Base-by-base conservation (phyloP, 2,113 vertebrate species). In the Oceanodroma tethys region DNA sequence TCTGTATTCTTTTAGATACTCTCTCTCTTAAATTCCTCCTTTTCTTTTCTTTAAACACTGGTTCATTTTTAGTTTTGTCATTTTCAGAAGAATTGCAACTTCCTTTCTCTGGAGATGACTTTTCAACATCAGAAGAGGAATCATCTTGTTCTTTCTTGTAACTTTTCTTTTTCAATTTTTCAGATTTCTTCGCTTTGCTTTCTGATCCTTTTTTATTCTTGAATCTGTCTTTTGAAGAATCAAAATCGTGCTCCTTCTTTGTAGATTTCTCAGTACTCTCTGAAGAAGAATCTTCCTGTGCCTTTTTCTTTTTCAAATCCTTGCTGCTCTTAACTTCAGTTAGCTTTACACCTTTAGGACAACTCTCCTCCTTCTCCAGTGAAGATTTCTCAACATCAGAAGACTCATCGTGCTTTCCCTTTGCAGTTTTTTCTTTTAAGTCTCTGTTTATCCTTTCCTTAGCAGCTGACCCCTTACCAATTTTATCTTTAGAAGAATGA, bases 81-180 rank as follows among this genome's bases (percentile, higher is more conserved):
- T 97, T 98, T 95, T 98, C 98, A 25, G 98, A 97, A 90, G 95
- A 97, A 90, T 97, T 97, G 80, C 79, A 84, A 21, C 95, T 96
- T 25, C 98, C 96, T 93, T 96, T 98, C 91, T 98, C 88, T 63
- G 82, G 48, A 80, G 81, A 78, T 9, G 95, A 93, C 48, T 96
- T 98, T 17, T 98, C 98, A 40, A 74, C 62, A 91, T 97, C 97
- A 48, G 97, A 97, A 71, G 92, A 97, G 13, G 95, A 91, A 58
- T 96, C 95, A 9, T 92, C 93, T 43, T 97, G 94, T 8, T 97
- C 98, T 80, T 96, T 98, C 53, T 91, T 97, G 56, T 78, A 94
- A 68, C 86, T 72, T 89, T 97, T 98, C 80, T 95, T 98, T 65
- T 97, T 98, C 78, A 75, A 1, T 73, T 96, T 97, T 89, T 93